These are phyloP conservation scores for Galerucella calmariensis DNA, from an alignment of 2,888 invertebrate genomes.

Conservation along the genomic window DNA sequence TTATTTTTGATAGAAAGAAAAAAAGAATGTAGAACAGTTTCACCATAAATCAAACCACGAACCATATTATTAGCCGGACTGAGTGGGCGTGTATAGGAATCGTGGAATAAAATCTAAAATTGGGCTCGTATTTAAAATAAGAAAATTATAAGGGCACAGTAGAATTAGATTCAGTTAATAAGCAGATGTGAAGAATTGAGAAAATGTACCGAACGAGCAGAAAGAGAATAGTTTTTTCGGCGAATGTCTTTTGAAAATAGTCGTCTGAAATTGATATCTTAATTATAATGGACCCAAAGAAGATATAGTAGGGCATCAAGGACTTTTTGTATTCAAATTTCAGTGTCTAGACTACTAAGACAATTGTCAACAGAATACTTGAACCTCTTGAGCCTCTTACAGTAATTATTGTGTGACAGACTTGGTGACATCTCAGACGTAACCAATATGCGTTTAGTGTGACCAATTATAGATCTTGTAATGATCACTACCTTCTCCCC, in stretches of 20 bases:
- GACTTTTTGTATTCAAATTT: neutral
- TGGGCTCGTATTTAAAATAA: slow-evolving; percentile 50
- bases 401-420: no score
- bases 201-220: slow-evolving; percentile 20
- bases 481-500: no score
- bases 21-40: slow-evolving; percentile 46
- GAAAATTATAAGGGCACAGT: slow-evolving; percentile 50
- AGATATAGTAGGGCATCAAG: neutral
- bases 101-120: slow-evolving; percentile 48
- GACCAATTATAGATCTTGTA: no score
- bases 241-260: slow-evolving; percentile 4
- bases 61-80: slow-evolving; percentile 50
- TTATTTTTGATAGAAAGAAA: slow-evolving; percentile 44
- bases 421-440: no score
- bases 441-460: no score
- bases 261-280: neutral
- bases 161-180: slow-evolving; percentile 46
- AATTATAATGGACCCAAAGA: neutral
- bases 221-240: slow-evolving; percentile 16
- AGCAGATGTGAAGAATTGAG: slow-evolving; percentile 42
- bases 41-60: slow-evolving; percentile 49
- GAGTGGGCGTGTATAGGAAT: slow-evolving; percentile 45
- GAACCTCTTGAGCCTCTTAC: no score
- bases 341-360: no score
- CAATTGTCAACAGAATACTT: no score